Base-by-base conservation (phyloP, 2,888 invertebrate genomes). In the Itoplectis maculator region DNA sequence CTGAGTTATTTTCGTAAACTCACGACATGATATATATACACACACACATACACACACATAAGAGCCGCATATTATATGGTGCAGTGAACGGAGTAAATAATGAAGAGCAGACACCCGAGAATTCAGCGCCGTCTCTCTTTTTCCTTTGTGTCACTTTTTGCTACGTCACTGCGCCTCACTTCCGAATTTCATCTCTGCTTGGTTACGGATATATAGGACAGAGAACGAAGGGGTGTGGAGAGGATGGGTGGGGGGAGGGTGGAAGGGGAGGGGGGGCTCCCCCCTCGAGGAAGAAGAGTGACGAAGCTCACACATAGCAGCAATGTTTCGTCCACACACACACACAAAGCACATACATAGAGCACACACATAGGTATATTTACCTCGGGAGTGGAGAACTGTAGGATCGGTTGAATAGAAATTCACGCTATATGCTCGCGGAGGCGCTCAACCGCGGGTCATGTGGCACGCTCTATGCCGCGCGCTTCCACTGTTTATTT, bases 331-430 rank as follows among this genome's bases (percentile, higher is more conserved):
- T 65, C 42, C 47, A 45, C 20, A 69, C 42, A 40, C 29, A 59
- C 20, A 45, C 13, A 42, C n/a, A 68, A 3, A 18, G n/a, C 9
- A 29, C 18, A 66, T 49, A 51, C 13, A 49, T 15, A 49, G 18
- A 4, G 7, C 13, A 45, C 13, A 45, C 23, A 40, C 40, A 42
- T 40, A 49, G 13, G 59, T 35, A 61, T 49, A 49, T 49, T 65
- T 79, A 13, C 40, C 51, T 37, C 40, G 51, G 37, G 37, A 63
- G 20, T 35, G 40, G 63, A 51, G 18, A 66, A 54, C 56, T 45
- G 54, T 63, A 54, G 75, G 63, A 69, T 75, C 69, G 68, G 75
- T 74, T 80, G 68, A 80, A 75, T 80, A 74, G 75, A 80, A 80
- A 80, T 80, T 51, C 80, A 75, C 68, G 59, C 42, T 74, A 70